A percentile compares a stretch with the other conserved stretches of the same genome.
These are phyloP conservation scores for Passer domesticus DNA, from an alignment of 2,113 vertebrate genomes.

Conservation along the genomic window DNA sequence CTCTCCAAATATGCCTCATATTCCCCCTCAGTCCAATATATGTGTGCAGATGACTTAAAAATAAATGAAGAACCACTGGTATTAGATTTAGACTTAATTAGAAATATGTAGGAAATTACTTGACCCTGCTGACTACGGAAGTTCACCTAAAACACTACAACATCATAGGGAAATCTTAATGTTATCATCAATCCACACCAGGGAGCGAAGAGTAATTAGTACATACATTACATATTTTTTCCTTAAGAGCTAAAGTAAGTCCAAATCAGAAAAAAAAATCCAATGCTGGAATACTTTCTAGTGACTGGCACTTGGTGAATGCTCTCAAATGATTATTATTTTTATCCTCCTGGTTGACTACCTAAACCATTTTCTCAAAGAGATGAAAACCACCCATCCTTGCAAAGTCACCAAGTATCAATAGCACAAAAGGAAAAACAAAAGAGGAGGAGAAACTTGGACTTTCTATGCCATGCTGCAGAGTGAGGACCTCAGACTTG, in stretches of 20 bases:
- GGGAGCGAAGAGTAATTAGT: not conserved
- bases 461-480: not conserved
- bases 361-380: not conserved
- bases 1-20: not conserved
- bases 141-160: not conserved
- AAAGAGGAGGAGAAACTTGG: not conserved
- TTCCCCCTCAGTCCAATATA: not conserved
- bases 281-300: not conserved
- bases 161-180: not conserved
- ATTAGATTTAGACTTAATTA: not conserved
- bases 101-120: not conserved
- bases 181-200: not conserved
- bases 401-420: not conserved
- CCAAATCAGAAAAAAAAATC: not conserved
- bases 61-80: not conserved
- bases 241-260: not conserved
- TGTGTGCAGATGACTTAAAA: not conserved
- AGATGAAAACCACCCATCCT: not conserved
- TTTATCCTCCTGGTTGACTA: not conserved
- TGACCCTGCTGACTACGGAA: not conserved
- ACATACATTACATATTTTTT: not conserved
- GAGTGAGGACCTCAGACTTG: not conserved
- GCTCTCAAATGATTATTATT: not conserved
- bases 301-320: not conserved
- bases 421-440: not conserved